These are phyloP conservation scores for Arbacia lixula DNA, from an alignment of 53 echinoderm and acorn worm species.

Conservation along the genomic window DNA sequence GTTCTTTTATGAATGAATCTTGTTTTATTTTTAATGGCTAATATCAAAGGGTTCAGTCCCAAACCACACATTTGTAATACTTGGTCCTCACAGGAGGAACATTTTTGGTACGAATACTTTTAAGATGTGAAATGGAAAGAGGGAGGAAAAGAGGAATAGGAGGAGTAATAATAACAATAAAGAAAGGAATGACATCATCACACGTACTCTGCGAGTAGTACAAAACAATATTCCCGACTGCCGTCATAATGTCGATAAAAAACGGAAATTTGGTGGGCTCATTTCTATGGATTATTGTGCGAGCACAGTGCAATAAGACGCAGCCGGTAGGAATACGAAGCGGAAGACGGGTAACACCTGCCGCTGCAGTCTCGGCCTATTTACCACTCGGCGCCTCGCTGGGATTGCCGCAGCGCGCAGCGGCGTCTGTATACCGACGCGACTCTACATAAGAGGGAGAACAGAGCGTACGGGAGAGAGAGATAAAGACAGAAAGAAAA, in stretches of 20 bases:
- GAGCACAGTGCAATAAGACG: slow-evolving; percentile 23
- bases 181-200: slow-evolving; percentile 25
- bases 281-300: slow-evolving; percentile 39
- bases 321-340: slow-evolving; percentile 26
- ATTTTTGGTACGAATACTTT: no score
- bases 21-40: no score
- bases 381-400: slow-evolving; percentile 42
- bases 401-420: neutral
- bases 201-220: slow-evolving; percentile 6
- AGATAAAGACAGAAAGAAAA: neutral
- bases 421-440: neutral
- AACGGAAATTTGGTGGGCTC: slow-evolving; percentile 47
- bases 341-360: slow-evolving; percentile 44
- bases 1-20: no score
- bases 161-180: neutral
- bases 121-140: neutral
- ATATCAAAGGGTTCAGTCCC: no score
- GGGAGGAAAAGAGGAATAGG: neutral
- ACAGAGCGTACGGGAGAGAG: neutral
- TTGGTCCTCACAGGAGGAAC: no score
- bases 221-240: slow-evolving; percentile 20
- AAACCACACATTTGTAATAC: no score
- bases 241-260: slow-evolving; percentile 22
- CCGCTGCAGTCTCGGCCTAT: slow-evolving; percentile 38
- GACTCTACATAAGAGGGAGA: neutral